phyloP scores from a whole-genome alignment of 2,113 vertebrate species.

The Glaucomys volans region DNA sequence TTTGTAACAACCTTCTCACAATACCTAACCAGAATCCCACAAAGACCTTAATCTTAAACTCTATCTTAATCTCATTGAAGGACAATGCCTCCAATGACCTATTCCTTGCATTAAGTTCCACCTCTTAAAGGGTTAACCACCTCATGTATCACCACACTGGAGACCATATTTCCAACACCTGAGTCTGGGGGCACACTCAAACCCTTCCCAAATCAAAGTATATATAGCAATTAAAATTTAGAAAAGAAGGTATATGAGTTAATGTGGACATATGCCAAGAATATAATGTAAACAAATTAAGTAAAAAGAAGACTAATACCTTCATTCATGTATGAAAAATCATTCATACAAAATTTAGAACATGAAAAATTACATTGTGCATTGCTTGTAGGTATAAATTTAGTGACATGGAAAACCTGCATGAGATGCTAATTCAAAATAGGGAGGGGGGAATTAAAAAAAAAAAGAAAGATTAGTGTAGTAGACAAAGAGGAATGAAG shows the following conservation, averaged over 20 bases:
- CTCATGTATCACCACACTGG: background rate
- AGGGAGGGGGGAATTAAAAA: too few species aligned
- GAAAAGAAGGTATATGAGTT: background rate
- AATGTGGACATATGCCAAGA: background rate
- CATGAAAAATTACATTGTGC: background rate
- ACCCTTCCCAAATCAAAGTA: background rate
- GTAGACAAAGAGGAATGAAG: too few species aligned
- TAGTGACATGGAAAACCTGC: background rate
- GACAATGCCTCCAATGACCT: background rate
- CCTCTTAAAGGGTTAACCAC: background rate
- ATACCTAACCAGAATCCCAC: background rate
- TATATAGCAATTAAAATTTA: slow-evolving; percentile 13
- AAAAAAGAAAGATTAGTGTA: too few species aligned
- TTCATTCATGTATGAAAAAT: background rate
- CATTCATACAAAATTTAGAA: slow-evolving; percentile 12
- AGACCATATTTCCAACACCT: background rate
- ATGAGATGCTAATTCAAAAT: background rate
- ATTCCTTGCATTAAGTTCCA: background rate
- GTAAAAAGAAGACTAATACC: background rate
- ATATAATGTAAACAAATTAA: slow-evolving; percentile 21
- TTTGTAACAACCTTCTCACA: background rate
- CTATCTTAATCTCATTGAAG: background rate
- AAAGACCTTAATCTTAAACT: too few species aligned
- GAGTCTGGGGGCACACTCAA: background rate
- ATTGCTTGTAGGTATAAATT: background rate